Conservation (phyloP, 2,797 vertebrate species). For the Bryconaethiops microstoma region DNA sequence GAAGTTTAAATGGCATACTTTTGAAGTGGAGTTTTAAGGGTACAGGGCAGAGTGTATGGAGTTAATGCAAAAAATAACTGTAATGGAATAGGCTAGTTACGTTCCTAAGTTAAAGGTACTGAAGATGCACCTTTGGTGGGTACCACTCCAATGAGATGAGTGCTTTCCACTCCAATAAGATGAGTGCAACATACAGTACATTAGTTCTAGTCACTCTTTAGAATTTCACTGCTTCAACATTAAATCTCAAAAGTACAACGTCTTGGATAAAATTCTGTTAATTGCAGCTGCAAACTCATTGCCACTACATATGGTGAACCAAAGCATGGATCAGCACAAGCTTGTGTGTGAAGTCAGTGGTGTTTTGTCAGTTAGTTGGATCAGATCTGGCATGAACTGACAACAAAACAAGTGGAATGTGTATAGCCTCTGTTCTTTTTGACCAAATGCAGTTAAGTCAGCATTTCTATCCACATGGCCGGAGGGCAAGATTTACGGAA, state of each 20-base stretch:
- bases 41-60: too few relatives aligned
- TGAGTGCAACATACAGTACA: too few relatives aligned
- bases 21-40: too few relatives aligned
- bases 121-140: too few relatives aligned
- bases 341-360: neutral
- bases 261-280: neutral
- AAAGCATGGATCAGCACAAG: neutral
- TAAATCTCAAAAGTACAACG: neutral
- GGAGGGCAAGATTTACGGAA: slow-evolving; percentile 42
- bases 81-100: too few relatives aligned
- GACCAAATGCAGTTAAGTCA: slow-evolving; percentile 46
- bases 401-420: slow-evolving; percentile 28
- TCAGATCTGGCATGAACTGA: slow-evolving; percentile 20
- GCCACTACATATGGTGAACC: neutral
- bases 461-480: slow-evolving; percentile 34
- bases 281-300: neutral
- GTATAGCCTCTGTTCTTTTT: slow-evolving; percentile 24
- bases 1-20: too few relatives aligned
- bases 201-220: too few relatives aligned
- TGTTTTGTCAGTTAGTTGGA: slow-evolving; percentile 18
- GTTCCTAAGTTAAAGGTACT: too few relatives aligned
- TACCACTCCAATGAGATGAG: too few relatives aligned
- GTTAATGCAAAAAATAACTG: too few relatives aligned
- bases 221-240: neutral
- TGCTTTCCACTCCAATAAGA: too few relatives aligned